phyloP scores from a whole-genome alignment of 2,113 vertebrate species.

The Nettapus auritus region DNA sequence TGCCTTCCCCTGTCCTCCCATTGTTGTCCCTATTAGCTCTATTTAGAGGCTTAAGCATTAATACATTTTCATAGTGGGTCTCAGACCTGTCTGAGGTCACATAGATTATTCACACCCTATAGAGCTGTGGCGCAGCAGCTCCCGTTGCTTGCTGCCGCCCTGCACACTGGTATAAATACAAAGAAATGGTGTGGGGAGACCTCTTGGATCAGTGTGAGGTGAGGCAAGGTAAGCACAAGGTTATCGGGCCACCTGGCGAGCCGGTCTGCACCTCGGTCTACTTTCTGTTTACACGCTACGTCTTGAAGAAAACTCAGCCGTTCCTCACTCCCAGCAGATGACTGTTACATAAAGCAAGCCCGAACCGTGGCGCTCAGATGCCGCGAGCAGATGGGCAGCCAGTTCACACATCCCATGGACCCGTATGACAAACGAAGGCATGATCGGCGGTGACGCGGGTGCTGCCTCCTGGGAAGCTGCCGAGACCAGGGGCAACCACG shows the following conservation, averaged over 20 bases:
- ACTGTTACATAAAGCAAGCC: background rate
- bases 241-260: slow-evolving; percentile 17
- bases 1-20: background rate
- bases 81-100: background rate
- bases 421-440: background rate
- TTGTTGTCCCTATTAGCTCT: slow-evolving; percentile 5
- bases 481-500: no score
- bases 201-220: background rate
- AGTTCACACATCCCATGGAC: fast-evolving
- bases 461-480: no score
- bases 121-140: background rate
- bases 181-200: background rate
- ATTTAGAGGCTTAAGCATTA: slow-evolving; percentile 25
- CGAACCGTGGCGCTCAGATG: fast-evolving
- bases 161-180: fast-evolving
- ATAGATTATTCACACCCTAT: background rate
- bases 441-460: no score
- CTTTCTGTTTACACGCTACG: background rate
- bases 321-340: background rate
- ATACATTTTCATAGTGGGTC: slow-evolving; percentile 49
- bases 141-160: fast-evolving
- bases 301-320: slow-evolving; percentile 27
- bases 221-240: slow-evolving; percentile 30
- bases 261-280: slow-evolving; percentile 6
- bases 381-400: background rate